Conservation (phyloP, 1,140 invertebrate genomes). For the Listronotus oregonensis region DNA sequence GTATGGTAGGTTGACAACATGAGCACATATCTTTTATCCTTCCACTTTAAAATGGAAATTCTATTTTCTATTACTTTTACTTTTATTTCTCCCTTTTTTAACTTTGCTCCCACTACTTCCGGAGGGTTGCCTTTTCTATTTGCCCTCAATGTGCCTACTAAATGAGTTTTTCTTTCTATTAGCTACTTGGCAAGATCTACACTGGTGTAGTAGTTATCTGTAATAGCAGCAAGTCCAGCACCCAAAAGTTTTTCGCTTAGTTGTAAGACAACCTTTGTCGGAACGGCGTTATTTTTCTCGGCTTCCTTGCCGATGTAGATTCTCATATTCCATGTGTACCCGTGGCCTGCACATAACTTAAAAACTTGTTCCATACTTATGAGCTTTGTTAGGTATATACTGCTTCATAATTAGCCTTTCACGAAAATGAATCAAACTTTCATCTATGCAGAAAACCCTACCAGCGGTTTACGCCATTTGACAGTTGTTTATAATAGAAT, state of each 20-base stretch:
- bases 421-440: slow-evolving; percentile 51
- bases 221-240: slow-evolving; percentile 34
- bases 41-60: slow-evolving; percentile 55
- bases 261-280: slow-evolving; percentile 26
- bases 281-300: slow-evolving; percentile 14
- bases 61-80: slow-evolving; percentile 45
- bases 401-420: slow-evolving; percentile 53
- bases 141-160: slow-evolving; percentile 56
- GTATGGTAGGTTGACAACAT: slow-evolving; percentile 47
- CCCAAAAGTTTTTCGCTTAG: slow-evolving; percentile 29
- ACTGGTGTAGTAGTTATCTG: slow-evolving; percentile 55
- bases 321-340: slow-evolving; percentile 48
- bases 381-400: slow-evolving; percentile 51
- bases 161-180: slow-evolving; percentile 46
- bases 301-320: slow-evolving; percentile 49
- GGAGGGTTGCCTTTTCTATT: slow-evolving; percentile 51
- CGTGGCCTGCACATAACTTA: slow-evolving; percentile 47
- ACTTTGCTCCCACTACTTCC: slow-evolving; percentile 47
- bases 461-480: slow-evolving; percentile 29
- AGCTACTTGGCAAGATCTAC: slow-evolving; percentile 54
- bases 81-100: slow-evolving; percentile 50
- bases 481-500: slow-evolving; percentile 32
- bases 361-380: slow-evolving; percentile 47
- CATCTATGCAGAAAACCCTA: slow-evolving; percentile 39
- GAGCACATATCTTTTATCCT: slow-evolving; percentile 50